These are phyloP conservation scores for Chaetops frenatus DNA, from an alignment of 2,113 vertebrate species.

Conservation along the genomic window DNA sequence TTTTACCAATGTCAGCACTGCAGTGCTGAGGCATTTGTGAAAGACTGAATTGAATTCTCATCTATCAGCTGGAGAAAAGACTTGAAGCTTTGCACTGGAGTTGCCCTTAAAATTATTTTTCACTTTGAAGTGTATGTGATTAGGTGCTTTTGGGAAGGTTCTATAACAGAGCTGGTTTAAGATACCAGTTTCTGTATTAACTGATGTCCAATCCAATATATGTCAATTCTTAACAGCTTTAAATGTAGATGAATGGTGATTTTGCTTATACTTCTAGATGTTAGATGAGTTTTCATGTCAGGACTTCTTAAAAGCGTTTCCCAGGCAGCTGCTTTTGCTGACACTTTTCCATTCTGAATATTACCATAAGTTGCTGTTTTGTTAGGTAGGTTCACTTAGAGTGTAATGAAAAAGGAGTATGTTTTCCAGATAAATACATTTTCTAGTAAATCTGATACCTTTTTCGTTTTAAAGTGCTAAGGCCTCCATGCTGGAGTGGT, in stretches of 20 bases:
- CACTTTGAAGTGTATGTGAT: neutral
- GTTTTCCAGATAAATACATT: neutral
- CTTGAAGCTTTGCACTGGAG: neutral
- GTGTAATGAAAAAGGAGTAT: neutral
- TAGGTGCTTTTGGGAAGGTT: neutral
- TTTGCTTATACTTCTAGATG: neutral
- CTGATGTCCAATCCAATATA: neutral
- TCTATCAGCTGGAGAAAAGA: neutral
- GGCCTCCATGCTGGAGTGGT: accelerated
- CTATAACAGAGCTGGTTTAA: neutral
- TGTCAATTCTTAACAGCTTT: neutral
- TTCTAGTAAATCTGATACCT: neutral
- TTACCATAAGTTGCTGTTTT: neutral
- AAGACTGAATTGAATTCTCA: neutral
- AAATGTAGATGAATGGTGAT: neutral
- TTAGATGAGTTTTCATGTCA: neutral
- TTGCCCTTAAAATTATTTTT: neutral
- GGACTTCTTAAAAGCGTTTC: neutral
- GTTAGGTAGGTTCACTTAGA: neutral
- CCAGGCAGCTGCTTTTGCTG: neutral
- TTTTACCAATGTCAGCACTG: neutral
- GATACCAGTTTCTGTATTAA: neutral
- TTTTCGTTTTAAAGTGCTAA: neutral
- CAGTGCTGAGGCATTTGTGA: neutral
- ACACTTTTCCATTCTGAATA: neutral